These are phyloP conservation scores for Spodoptera littoralis DNA, from an alignment of 2,888 invertebrate species.

Conservation along the genomic window DNA sequence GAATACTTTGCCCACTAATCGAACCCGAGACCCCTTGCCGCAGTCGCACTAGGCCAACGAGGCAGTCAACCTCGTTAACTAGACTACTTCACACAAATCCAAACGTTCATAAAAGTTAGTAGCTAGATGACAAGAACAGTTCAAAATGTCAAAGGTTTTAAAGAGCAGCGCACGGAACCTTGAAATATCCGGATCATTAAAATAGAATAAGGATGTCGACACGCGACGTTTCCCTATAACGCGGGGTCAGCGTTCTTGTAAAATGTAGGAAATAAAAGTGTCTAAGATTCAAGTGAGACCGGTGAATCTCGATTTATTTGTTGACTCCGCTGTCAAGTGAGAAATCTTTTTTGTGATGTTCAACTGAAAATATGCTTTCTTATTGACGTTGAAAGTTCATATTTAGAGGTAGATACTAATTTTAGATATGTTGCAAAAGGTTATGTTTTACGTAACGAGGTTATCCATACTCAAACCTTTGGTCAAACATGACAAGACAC, in stretches of 20 bases:
- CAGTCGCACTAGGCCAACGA: too few relatives aligned
- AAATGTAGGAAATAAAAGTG: slow-evolving; percentile 50
- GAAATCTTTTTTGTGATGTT: slow-evolving; percentile 11
- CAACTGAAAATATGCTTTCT: slow-evolving; percentile 9
- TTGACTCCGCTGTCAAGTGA: slow-evolving; percentile 20
- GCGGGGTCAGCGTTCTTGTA: slow-evolving; percentile 48
- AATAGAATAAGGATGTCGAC: slow-evolving; percentile 64
- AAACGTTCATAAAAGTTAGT: neutral
- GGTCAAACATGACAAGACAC: too few relatives aligned
- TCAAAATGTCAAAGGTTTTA: slow-evolving; percentile 11
- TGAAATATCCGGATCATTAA: slow-evolving; percentile 72
- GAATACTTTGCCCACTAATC: too few relatives aligned
- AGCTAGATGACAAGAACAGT: slow-evolving; percentile 2
- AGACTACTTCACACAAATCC: too few relatives aligned
- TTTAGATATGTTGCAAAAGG: too few relatives aligned
- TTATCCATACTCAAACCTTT: too few relatives aligned
- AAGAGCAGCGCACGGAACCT: slow-evolving; percentile 24
- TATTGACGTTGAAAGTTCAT: slow-evolving; percentile 8
- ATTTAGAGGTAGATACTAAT: neutral
- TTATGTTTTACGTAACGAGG: too few relatives aligned
- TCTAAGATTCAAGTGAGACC: slow-evolving; percentile 15
- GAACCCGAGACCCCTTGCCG: too few relatives aligned
- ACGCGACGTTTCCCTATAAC: slow-evolving; percentile 47
- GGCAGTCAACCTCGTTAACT: too few relatives aligned
- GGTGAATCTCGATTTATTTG: slow-evolving; percentile 45